Conservation (phyloP, 2,113 vertebrate species). For the Neotoma lepida region DNA sequence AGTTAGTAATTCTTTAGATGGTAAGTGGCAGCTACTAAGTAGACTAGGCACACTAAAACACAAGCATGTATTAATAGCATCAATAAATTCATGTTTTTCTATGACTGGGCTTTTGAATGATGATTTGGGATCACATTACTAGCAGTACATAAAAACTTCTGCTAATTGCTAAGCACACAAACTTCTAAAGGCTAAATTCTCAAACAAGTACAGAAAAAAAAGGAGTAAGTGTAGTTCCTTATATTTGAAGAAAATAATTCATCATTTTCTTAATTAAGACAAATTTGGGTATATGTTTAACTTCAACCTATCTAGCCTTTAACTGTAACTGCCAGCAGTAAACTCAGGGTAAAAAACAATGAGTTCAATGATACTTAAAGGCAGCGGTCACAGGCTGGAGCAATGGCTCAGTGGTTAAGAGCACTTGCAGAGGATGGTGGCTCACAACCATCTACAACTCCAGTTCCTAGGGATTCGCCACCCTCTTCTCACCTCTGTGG, state of each 20-base stretch:
- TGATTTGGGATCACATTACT: background rate
- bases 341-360: background rate
- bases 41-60: background rate
- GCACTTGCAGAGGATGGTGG: background rate
- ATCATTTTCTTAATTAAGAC: background rate
- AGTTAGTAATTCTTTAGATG: background rate
- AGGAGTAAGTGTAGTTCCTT: background rate
- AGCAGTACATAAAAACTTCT: slow-evolving; percentile 3
- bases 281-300: slow-evolving; percentile 1
- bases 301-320: background rate
- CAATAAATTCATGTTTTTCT: background rate
- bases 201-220: background rate
- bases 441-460: background rate
- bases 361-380: background rate
- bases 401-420: background rate
- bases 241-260: background rate
- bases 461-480: background rate
- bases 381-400: background rate
- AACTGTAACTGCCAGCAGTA: background rate
- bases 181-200: slow-evolving; percentile 14
- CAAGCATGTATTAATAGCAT: background rate
- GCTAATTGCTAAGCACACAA: slow-evolving; percentile 5
- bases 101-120: background rate
- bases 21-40: background rate
- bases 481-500: background rate